These are phyloP conservation scores for Neoitamus cyanurus DNA, from an alignment of 2,888 invertebrate species.

Conservation along the genomic window DNA sequence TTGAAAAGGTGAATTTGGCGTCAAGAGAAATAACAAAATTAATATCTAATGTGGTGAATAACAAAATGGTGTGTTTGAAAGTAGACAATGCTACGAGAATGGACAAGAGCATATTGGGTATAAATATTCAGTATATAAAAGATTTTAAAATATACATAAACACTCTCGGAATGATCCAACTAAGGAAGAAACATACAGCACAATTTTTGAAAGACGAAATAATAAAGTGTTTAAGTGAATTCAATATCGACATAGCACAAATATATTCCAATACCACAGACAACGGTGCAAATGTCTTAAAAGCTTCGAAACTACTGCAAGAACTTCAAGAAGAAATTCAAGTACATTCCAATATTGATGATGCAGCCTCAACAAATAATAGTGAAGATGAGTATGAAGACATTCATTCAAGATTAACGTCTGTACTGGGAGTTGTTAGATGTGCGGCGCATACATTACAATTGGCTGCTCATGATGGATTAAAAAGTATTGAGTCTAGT, in stretches of 20 bases:
- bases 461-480: constrained; percentile 30
- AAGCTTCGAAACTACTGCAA: constrained; percentile 42
- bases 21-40: not conserved
- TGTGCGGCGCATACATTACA: constrained; percentile 38
- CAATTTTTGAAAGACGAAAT: constrained; percentile 49
- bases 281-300: constrained; percentile 48
- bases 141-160: constrained; percentile 36
- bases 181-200: constrained; percentile 46
- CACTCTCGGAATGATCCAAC: constrained; percentile 46
- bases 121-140: constrained; percentile 49
- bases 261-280: constrained; percentile 53
- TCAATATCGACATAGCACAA: constrained; percentile 48
- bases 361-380: no score
- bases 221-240: constrained; percentile 46
- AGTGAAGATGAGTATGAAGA: no score
- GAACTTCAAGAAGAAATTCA: constrained; percentile 38
- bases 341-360: no score
- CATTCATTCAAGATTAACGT: not conserved
- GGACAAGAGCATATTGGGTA: constrained; percentile 30
- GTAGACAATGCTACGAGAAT: not conserved
- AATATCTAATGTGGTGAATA: not conserved
- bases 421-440: constrained; percentile 25
- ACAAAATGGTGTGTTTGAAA: not conserved
- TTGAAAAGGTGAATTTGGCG: not conserved
- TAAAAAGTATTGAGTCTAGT: not conserved